Conservation (phyloP, 2,797 vertebrate species). For the Anguilla megastoma region DNA sequence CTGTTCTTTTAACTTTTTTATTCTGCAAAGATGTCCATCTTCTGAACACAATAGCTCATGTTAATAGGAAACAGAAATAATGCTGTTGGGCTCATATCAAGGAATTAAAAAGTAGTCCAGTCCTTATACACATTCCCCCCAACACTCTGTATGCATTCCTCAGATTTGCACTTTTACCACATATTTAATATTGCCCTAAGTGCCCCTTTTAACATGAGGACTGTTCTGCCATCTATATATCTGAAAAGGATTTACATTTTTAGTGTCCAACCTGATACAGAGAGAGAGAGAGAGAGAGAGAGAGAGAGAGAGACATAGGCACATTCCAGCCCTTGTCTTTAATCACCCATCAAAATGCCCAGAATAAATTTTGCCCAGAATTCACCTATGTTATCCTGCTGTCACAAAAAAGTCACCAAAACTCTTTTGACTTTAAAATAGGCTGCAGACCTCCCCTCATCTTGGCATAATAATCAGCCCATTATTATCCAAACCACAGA, state of each 20-base stretch:
- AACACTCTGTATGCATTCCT: neutral
- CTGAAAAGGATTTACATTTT: conserved; percentile 41
- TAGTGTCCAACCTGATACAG: conserved; percentile 16
- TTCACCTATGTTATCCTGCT: conserved; percentile 37
- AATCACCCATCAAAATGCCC: conserved; percentile 42
- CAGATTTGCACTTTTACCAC: conserved; percentile 27
- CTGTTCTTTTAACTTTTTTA: neutral
- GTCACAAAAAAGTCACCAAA: conserved; percentile 38
- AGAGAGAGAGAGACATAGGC: conserved; percentile 42
- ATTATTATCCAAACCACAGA: conserved; percentile 19
- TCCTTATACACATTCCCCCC: conserved; percentile 27
- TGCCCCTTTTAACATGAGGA: conserved; percentile 9
- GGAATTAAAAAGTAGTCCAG: conserved; percentile 9
- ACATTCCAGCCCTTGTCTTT: conserved; percentile 25
- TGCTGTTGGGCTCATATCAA: neutral
- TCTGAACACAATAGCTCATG: conserved; percentile 21
- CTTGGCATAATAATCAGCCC: conserved; percentile 22
- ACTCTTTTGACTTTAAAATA: conserved; percentile 30
- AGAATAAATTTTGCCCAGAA: conserved; percentile 30
- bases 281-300: neutral
- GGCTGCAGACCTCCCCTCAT: conserved; percentile 24
- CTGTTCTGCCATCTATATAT: conserved; percentile 21
- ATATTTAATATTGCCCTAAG: conserved; percentile 35
- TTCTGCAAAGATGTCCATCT: neutral
- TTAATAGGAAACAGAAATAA: conserved; percentile 31